Percentiles rank a stretch among this genome's conserved stretches.
Evolutionary conservation across 2,888 invertebrate species (phyloP).

Genomic region (Agrotis exclamationis): DNA sequence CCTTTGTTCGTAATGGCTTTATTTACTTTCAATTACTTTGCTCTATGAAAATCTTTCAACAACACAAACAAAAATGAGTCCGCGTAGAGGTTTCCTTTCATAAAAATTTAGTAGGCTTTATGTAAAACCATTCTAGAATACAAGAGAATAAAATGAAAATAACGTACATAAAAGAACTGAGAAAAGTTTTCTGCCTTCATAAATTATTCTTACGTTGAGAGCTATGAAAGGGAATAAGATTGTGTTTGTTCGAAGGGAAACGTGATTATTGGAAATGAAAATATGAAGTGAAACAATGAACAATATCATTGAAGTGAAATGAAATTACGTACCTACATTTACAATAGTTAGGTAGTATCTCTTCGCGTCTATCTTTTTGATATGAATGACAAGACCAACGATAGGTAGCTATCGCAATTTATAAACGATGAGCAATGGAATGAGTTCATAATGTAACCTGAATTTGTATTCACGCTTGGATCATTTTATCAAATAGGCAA

Average conservation of each 20-base stretch:
- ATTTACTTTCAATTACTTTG: conserved; percentile 54
- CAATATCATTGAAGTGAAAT: conserved; percentile 20
- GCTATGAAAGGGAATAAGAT: conserved; percentile 51
- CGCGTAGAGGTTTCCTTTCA: conserved; percentile 49
- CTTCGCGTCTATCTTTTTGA: neutral
- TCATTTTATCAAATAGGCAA: conserved; percentile 40
- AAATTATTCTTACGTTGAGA: conserved; percentile 63
- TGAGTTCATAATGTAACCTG: conserved; percentile 37
- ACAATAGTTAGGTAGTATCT: conserved; percentile 1
- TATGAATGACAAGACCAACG: neutral
- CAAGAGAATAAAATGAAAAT: conserved; percentile 62
- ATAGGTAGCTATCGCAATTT: conserved; percentile 17
- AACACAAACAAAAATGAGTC: conserved; percentile 49
- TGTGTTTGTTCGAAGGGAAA: conserved; percentile 51
- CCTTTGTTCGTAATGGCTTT: neutral
- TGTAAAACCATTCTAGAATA: conserved; percentile 59
- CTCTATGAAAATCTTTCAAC: conserved; percentile 42
- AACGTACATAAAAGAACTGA: conserved; percentile 58
- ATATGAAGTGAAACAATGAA: conserved; percentile 24
- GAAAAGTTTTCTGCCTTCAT: conserved; percentile 55
- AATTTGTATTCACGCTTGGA: conserved; percentile 40
- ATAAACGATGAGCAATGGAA: conserved; percentile 24
- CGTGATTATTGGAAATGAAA: conserved; percentile 56
- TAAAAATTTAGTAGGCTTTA: conserved; percentile 57
- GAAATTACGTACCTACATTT: conserved; percentile 30